These are phyloP conservation scores for Danio albolineatus DNA, from an alignment of 2,797 vertebrate species.

Conservation along the genomic window DNA sequence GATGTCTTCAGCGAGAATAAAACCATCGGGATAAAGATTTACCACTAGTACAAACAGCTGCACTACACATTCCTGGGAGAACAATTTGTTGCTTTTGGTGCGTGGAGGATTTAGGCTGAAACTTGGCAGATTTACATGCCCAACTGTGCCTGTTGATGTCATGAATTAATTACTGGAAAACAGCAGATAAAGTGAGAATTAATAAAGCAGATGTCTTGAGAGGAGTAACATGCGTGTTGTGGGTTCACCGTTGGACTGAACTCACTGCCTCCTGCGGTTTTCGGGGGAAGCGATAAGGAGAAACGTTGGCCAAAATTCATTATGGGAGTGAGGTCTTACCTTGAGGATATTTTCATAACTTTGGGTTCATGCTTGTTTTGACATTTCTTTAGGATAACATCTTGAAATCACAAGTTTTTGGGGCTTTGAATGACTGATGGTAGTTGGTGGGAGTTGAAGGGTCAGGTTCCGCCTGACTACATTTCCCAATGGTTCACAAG, in stretches of 20 bases:
- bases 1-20: not conserved
- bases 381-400: constrained; percentile 50
- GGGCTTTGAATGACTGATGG: constrained; percentile 29
- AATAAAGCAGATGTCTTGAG: constrained; percentile 24
- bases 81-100: constrained; percentile 11
- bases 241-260: not conserved
- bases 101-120: constrained; percentile 7
- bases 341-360: constrained; percentile 26
- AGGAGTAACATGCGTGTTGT: constrained; percentile 10
- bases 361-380: constrained; percentile 48
- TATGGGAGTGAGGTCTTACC: constrained; percentile 42
- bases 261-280: not conserved
- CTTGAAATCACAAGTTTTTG: constrained; percentile 37
- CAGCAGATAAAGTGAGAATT: constrained; percentile 22
- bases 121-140: constrained; percentile 33
- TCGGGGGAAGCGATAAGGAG: constrained; percentile 3
- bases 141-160: constrained; percentile 11
- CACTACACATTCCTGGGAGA: not conserved
- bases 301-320: constrained; percentile 30
- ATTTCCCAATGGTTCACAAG: constrained; percentile 24
- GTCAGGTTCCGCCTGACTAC: constrained; percentile 30
- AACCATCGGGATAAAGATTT: constrained; percentile 10
- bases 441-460: constrained; percentile 4
- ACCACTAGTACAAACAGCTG: not conserved
- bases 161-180: constrained; percentile 33